Evolutionary conservation across 2,888 invertebrate species (phyloP).

Genomic region (Megaustenia siamemsis): DNA sequence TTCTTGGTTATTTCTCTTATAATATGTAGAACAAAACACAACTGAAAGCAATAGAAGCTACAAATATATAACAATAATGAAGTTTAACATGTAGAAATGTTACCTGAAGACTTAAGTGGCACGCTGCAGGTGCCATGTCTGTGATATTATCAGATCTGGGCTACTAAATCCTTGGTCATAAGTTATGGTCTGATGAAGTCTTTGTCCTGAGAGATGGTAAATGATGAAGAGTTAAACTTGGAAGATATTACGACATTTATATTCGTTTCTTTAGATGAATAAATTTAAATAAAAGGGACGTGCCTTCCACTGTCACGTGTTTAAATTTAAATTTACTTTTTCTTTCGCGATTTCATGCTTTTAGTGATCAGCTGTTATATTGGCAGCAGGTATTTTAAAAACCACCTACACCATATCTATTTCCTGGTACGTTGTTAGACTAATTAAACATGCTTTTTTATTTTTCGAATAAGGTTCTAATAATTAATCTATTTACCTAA

Average conservation of each 20-base stretch:
- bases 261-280: not conserved
- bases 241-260: not conserved
- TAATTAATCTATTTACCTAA: no score
- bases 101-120: not conserved
- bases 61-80: no score
- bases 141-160: not conserved
- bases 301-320: not conserved
- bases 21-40: no score
- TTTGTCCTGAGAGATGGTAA: not conserved
- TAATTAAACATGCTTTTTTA: no score
- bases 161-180: not conserved
- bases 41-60: no score
- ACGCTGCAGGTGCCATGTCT: constrained; percentile 3
- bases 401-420: no score
- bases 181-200: not conserved
- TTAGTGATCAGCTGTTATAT: no score
- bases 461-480: no score
- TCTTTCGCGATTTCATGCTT: no score
- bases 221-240: not conserved
- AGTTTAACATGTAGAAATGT: not conserved
- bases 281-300: not conserved
- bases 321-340: not conserved
- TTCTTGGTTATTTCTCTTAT: no score
- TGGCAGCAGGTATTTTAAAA: no score
- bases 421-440: not conserved